phyloP scores from a whole-genome alignment of 1,140 invertebrate species.

The Limonius californicus region DNA sequence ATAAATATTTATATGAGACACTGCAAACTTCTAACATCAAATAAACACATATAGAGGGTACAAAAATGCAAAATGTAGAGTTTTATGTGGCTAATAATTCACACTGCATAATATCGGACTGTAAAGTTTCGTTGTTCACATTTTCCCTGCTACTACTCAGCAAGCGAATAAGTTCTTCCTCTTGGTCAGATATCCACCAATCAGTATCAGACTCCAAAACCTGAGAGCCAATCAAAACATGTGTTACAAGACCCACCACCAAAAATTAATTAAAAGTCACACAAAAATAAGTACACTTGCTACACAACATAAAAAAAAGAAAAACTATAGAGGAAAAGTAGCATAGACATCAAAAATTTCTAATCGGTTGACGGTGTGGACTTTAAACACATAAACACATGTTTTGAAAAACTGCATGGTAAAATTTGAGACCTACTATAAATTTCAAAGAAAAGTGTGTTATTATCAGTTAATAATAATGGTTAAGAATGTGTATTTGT shows the following conservation, averaged over 20 bases:
- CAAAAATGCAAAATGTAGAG: too few relatives aligned
- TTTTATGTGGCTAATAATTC: conserved; percentile 12
- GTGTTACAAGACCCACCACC: conserved; percentile 37
- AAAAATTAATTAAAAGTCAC: conserved; percentile 18
- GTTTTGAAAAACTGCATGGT: conserved; percentile 35
- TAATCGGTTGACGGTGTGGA: conserved; percentile 37
- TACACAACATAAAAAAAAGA: not conserved
- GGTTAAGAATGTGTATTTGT: not conserved
- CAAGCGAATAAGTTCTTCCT: conserved; percentile 73
- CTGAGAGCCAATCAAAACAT: conserved; percentile 47
- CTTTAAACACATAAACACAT: conserved; percentile 44
- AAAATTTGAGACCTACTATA: too few relatives aligned
- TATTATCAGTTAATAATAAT: not conserved
- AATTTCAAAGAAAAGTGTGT: too few relatives aligned
- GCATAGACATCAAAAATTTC: not conserved
- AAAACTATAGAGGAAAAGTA: not conserved
- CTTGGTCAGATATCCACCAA: conserved; percentile 75
- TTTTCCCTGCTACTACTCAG: conserved; percentile 50
- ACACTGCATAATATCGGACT: conserved; percentile 48
- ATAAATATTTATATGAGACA: too few relatives aligned
- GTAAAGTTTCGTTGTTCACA: conserved; percentile 41
- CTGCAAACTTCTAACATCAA: too few relatives aligned
- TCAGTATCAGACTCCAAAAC: conserved; percentile 65
- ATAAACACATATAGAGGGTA: too few relatives aligned
- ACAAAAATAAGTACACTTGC: not conserved